Conservation (phyloP, 2,113 vertebrate species). For the Chaetops frenatus region DNA sequence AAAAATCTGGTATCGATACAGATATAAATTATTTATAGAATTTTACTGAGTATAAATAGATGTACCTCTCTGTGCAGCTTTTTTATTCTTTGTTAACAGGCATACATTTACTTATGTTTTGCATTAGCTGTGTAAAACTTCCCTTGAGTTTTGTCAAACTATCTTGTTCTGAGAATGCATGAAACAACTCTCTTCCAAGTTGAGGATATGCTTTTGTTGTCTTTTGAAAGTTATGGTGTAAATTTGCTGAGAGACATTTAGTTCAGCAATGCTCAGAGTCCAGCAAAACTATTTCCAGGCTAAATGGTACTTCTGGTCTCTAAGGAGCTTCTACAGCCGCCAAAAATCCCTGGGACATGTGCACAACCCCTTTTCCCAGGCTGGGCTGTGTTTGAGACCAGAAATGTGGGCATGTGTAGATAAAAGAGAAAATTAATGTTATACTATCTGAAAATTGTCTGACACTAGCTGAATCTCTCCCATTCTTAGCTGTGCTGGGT, state of each 20-base stretch:
- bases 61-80: not conserved
- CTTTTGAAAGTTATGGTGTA: slow-evolving; percentile 13
- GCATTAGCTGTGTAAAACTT: slow-evolving; percentile 9
- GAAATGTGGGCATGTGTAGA: slow-evolving; percentile 8
- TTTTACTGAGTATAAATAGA: not conserved
- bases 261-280: not conserved
- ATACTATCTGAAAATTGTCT: slow-evolving; percentile 7
- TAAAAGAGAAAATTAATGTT: slow-evolving; percentile 29
- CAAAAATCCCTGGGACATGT: slow-evolving; percentile 56
- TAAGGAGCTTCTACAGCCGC: slow-evolving; percentile 19
- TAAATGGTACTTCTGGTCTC: slow-evolving; percentile 40
- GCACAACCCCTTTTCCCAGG: slow-evolving; percentile 48
- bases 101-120: not conserved
- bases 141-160: slow-evolving; percentile 21
- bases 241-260: slow-evolving; percentile 32
- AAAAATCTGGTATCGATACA: not conserved
- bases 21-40: not conserved
- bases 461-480: not conserved
- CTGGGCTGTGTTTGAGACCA: not conserved
- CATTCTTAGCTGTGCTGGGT: not conserved
- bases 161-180: not conserved
- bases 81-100: not conserved
- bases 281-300: slow-evolving; percentile 49
- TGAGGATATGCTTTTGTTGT: slow-evolving; percentile 1
- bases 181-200: slow-evolving; percentile 13